Percentiles rank a stretch among this genome's conserved stretches.
These are phyloP conservation scores for Amia ocellicauda DNA, from an alignment of 2,113 vertebrate species.

Conservation along the genomic window DNA sequence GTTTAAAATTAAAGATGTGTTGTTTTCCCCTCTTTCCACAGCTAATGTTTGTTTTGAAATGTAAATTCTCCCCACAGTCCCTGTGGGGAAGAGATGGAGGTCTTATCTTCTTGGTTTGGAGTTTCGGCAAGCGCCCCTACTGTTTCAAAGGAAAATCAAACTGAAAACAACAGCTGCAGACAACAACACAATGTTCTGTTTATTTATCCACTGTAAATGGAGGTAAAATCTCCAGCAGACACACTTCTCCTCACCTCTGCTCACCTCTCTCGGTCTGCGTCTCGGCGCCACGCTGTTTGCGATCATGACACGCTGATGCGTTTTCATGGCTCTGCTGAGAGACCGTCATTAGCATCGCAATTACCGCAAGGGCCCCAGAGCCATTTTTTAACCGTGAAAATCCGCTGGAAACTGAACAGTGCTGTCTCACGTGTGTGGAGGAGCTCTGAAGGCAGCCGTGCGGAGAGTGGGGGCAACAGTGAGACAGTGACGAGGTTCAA, in stretches of 20 bases:
- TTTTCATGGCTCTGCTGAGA: too few species aligned
- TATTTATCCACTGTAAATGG: constrained; percentile 22
- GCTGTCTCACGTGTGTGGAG: too few species aligned
- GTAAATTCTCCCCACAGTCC: not conserved
- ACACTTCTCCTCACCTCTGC: constrained; percentile 8
- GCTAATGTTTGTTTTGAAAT: constrained; percentile 12
- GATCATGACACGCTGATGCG: too few species aligned
- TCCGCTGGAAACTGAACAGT: too few species aligned
- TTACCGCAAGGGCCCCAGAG: too few species aligned
- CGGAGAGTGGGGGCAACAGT: too few species aligned
- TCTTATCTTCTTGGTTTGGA: constrained; percentile 24
- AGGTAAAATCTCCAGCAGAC: constrained; percentile 5
- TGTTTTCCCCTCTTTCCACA: not conserved
- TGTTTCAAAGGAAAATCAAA: constrained; percentile 40
- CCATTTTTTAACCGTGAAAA: too few species aligned
- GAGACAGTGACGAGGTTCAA: too few species aligned
- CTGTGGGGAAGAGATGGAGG: constrained; percentile 1
- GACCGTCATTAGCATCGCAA: too few species aligned
- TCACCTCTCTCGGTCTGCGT: not conserved
- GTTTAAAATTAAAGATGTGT: constrained; percentile 9
- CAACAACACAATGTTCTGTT: constrained; percentile 32
- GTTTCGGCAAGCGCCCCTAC: constrained; percentile 19
- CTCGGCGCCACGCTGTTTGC: not conserved
- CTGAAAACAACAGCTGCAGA: constrained; percentile 33
- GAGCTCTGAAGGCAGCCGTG: too few species aligned